phyloP scores from a whole-genome alignment of 2,888 invertebrate genomes.

The Sabellastarte sp. region DNA sequence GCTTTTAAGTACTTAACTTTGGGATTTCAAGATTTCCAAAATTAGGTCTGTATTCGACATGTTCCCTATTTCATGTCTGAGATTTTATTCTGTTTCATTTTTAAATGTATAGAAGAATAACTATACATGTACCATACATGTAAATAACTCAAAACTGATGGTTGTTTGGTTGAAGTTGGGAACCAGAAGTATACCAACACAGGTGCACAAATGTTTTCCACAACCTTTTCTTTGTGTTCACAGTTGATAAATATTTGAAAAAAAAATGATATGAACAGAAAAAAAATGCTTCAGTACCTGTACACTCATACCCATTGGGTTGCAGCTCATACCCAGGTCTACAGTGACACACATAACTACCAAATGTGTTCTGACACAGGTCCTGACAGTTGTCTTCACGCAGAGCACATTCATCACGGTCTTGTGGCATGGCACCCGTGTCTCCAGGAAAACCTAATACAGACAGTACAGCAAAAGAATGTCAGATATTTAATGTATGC shows the following conservation, averaged over 20 bases:
- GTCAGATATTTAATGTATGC: too few species aligned
- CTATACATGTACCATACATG: too few species aligned
- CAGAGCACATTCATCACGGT: background rate
- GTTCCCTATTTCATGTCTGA: too few species aligned
- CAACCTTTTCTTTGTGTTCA: background rate
- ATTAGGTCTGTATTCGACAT: too few species aligned
- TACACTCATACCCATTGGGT: background rate
- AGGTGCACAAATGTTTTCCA: too few species aligned
- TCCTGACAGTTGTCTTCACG: background rate
- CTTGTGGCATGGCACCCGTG: background rate
- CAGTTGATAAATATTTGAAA: background rate
- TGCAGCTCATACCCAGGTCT: background rate
- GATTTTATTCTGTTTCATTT: too few species aligned
- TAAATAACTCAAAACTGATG: slow-evolving; percentile 1
- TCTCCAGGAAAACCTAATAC: background rate
- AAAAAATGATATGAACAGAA: background rate
- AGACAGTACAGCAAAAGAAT: background rate
- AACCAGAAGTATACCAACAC: too few species aligned
- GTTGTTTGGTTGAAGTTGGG: too few species aligned
- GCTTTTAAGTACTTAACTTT: too few species aligned
- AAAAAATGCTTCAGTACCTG: background rate
- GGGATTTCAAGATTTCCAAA: too few species aligned
- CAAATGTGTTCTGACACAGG: background rate
- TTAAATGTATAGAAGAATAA: too few species aligned
- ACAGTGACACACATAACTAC: background rate